Percentiles rank a stretch among this genome's conserved stretches.
These are phyloP conservation scores for Lithophane leautieri DNA, from an alignment of 2,888 invertebrate genomes.

Conservation along the genomic window DNA sequence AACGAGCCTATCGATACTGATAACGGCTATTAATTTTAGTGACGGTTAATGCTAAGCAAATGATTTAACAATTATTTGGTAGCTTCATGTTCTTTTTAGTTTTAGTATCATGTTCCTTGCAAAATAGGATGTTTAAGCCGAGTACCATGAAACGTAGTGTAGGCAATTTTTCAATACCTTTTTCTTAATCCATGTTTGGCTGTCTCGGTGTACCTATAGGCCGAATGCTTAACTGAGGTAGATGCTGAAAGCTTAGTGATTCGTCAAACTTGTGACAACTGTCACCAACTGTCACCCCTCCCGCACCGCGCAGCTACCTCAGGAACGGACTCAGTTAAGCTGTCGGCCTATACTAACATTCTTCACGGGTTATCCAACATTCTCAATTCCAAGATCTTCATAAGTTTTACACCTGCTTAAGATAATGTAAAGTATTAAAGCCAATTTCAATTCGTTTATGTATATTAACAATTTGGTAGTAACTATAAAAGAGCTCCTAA, in stretches of 20 bases:
- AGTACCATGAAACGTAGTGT: too few relatives aligned
- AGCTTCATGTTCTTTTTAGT: not conserved
- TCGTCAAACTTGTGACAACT: too few relatives aligned
- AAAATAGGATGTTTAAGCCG: not conserved
- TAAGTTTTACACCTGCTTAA: conserved; percentile 29
- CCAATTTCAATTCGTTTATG: conserved; percentile 39
- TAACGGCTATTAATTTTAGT: conserved; percentile 51
- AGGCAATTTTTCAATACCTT: too few relatives aligned
- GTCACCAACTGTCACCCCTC: too few relatives aligned
- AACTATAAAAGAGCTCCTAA: conserved; percentile 27
- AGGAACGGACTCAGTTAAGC: too few relatives aligned
- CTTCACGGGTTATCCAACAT: conserved; percentile 38
- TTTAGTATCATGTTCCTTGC: not conserved
- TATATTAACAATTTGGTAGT: conserved; percentile 45
- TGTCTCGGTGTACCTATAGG: not conserved
- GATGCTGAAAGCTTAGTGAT: too few relatives aligned
- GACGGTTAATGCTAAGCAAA: conserved; percentile 35
- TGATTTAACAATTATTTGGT: not conserved
- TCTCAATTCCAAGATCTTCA: conserved; percentile 29
- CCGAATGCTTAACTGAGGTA: too few relatives aligned
- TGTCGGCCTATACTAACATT: too few relatives aligned
- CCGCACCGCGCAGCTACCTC: too few relatives aligned
- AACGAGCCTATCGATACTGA: conserved; percentile 44
- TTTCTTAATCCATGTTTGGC: too few relatives aligned
- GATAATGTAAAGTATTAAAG: conserved; percentile 37